phyloP scores from a whole-genome alignment of 2,888 invertebrate species.

The Nymphalis c-album region DNA sequence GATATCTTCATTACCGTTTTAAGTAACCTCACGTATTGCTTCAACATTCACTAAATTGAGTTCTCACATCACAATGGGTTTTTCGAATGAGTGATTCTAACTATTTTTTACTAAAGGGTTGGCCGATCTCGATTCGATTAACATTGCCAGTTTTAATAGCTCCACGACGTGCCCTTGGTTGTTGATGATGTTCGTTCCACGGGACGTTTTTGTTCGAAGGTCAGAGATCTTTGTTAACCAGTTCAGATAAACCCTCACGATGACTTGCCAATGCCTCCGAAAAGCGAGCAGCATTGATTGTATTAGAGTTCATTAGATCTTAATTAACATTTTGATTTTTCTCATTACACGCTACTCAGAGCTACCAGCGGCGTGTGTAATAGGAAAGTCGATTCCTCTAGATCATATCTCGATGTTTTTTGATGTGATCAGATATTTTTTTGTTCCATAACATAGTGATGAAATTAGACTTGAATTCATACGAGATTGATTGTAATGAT shows the following conservation, averaged over 20 bases:
- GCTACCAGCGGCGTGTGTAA: conserved; percentile 72
- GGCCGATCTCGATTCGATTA: conserved; percentile 79
- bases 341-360: conserved; percentile 79
- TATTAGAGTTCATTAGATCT: conserved; percentile 81
- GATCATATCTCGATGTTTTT: conserved; percentile 70
- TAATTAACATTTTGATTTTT: conserved; percentile 80
- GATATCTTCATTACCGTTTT: conserved; percentile 72
- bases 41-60: conserved; percentile 75
- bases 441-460: conserved; percentile 52
- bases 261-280: conserved; percentile 78
- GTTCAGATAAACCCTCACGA: conserved; percentile 60
- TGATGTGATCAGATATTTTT: conserved; percentile 57
- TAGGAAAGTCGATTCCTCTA: conserved; percentile 73
- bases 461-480: conserved; percentile 62
- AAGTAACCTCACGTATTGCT: conserved; percentile 62
- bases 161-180: conserved; percentile 41
- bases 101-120: conserved; percentile 78
- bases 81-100: conserved; percentile 72
- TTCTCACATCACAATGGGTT: conserved; percentile 78
- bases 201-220: conserved; percentile 49
- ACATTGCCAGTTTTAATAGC: conserved; percentile 57
- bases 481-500: conserved; percentile 45
- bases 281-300: conserved; percentile 80
- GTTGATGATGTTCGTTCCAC: conserved; percentile 40
- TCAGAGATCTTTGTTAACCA: conserved; percentile 58